Evolutionary conservation across 2,888 invertebrate genomes (phyloP).

Genomic region (Pelosia muscerda): DNA sequence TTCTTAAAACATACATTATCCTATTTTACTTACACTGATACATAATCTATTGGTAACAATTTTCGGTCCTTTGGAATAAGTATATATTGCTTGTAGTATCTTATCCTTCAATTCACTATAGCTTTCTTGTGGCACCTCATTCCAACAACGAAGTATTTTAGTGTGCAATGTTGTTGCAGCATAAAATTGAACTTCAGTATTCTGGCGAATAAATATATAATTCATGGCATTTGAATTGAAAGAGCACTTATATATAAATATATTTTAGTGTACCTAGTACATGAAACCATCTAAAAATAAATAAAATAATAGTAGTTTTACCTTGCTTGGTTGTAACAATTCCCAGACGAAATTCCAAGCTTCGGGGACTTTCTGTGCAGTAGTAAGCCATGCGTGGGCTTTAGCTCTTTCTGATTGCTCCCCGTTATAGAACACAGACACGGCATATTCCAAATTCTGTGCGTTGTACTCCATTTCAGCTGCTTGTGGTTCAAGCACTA

Average conservation of each 20-base stretch:
- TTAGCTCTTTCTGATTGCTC: conserved; percentile 89
- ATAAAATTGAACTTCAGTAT: conserved; percentile 96
- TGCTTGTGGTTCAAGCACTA: conserved; percentile 14
- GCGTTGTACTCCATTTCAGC: conserved; percentile 87
- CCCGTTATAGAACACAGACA: conserved; percentile 89
- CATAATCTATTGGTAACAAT: conserved; percentile 95
- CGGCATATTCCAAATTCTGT: conserved; percentile 90
- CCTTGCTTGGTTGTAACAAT: conserved; percentile 93
- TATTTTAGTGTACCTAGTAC: neutral
- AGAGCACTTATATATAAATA: neutral
- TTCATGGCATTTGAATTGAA: neutral
- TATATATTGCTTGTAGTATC: conserved; percentile 91
- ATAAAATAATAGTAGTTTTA: conserved; percentile 64
- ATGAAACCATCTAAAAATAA: neutral
- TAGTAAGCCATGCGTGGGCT: conserved; percentile 94
- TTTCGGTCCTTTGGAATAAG: conserved; percentile 93
- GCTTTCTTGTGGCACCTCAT: conserved; percentile 93
- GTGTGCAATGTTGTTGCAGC: conserved; percentile 96
- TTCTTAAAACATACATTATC: neutral
- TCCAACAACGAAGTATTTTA: conserved; percentile 95
- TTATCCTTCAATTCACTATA: conserved; percentile 92
- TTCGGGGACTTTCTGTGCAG: conserved; percentile 93
- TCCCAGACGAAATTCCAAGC: conserved; percentile 98
- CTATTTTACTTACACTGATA: conserved; percentile 90
- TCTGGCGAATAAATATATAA: conserved; percentile 79